These are phyloP conservation scores for Halocaridina rubra DNA, from an alignment of 2,888 invertebrate genomes.

Conservation along the genomic window DNA sequence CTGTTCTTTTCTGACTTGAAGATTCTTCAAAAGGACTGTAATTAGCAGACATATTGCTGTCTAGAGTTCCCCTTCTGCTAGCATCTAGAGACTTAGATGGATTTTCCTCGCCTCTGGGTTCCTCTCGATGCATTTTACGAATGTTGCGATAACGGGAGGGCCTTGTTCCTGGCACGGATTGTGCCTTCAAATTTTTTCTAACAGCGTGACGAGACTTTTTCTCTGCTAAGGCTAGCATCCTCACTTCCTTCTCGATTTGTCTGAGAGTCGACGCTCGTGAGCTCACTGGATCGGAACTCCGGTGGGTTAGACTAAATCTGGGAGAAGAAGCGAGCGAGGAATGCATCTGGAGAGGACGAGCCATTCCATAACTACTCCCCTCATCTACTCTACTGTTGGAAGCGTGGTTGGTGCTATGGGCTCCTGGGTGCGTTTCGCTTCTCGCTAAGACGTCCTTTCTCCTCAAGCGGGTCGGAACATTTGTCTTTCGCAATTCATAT, in stretches of 20 bases:
- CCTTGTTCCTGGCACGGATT: not conserved
- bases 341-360: not conserved
- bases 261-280: slow-evolving; percentile 35
- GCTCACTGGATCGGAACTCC: slow-evolving; percentile 31
- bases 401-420: not conserved
- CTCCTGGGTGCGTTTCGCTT: not conserved
- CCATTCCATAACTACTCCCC: no score
- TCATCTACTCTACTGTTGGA: not conserved
- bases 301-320: slow-evolving; percentile 6
- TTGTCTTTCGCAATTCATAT: not conserved
- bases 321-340: slow-evolving; percentile 29
- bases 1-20: not conserved
- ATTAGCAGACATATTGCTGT: not conserved
- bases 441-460: not conserved
- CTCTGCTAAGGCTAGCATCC: slow-evolving; percentile 24
- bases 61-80: not conserved
- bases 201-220: slow-evolving; percentile 18
- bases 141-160: not conserved
- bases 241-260: slow-evolving; percentile 40
- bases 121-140: not conserved
- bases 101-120: slow-evolving; percentile 17
- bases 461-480: not conserved
- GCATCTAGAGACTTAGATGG: not conserved
- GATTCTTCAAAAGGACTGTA: not conserved
- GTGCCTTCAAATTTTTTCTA: not conserved